phyloP scores from a whole-genome alignment of 2,797 vertebrate species.

The Semaprochilodus insignis region DNA sequence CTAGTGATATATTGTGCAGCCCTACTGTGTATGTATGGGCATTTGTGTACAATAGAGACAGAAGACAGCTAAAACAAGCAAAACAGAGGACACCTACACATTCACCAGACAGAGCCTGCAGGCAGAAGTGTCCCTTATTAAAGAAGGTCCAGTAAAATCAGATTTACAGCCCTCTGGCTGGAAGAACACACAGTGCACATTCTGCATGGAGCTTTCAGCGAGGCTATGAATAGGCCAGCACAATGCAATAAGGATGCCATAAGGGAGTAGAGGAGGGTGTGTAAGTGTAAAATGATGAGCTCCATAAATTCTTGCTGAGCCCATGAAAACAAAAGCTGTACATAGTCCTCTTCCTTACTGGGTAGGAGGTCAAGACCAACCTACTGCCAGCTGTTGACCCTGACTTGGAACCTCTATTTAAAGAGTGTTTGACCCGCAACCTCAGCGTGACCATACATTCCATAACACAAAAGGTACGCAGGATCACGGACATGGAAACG shows the following conservation, averaged over 20 bases:
- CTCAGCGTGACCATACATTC: not conserved
- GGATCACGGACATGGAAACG: not conserved
- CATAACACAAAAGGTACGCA: not conserved
- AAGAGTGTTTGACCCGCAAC: not conserved
- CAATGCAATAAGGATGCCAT: not conserved
- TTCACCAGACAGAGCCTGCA: not conserved
- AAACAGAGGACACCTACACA: not conserved
- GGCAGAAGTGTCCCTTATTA: not conserved
- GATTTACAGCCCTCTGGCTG: not conserved
- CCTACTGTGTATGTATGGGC: no score
- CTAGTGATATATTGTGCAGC: no score
- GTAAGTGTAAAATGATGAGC: slow-evolving; percentile 9
- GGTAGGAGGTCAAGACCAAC: not conserved
- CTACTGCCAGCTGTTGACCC: not conserved
- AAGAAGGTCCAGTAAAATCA: not conserved
- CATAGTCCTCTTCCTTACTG: not conserved
- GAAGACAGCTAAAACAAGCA: not conserved
- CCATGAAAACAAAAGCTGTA: not conserved
- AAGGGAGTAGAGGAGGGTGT: not conserved
- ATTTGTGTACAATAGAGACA: not conserved
- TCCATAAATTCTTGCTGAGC: slow-evolving; percentile 7
- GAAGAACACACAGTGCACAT: not conserved
- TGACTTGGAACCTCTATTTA: not conserved
- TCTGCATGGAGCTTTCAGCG: not conserved
- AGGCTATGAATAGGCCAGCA: not conserved